Conservation (phyloP, 2,888 invertebrate species). For the Autographa pulchrina region DNA sequence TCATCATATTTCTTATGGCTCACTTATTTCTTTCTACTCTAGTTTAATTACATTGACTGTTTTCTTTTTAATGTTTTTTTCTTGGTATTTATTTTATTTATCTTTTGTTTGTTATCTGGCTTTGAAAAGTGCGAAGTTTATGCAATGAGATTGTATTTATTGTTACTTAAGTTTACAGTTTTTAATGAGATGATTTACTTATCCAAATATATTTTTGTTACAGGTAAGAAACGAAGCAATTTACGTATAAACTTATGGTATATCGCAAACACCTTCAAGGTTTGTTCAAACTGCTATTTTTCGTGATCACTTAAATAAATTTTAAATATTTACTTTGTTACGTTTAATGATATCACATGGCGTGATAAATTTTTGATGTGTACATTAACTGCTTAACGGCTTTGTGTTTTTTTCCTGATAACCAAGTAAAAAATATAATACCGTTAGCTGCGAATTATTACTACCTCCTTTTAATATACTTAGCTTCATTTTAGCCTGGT, state of each 20-base stretch:
- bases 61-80: background rate
- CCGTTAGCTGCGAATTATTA: background rate
- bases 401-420: constrained; percentile 19
- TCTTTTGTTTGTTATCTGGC: too few relatives aligned
- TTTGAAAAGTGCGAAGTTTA: too few relatives aligned
- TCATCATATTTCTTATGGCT: constrained; percentile 34
- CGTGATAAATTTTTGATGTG: constrained; percentile 28
- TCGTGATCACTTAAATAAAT: constrained; percentile 75
- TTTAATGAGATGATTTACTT: constrained; percentile 18
- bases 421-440: background rate
- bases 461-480: background rate
- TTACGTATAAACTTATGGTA: constrained; percentile 50
- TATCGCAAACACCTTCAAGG: constrained; percentile 64
- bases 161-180: background rate
- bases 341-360: constrained; percentile 40
- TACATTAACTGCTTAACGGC: constrained; percentile 14
- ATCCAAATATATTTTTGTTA: constrained; percentile 65
- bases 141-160: background rate
- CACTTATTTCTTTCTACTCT: constrained; percentile 22
- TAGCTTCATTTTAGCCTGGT: background rate
- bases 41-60: background rate
- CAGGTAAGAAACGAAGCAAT: constrained; percentile 74
- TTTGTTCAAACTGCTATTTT: constrained; percentile 64
- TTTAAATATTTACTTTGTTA: constrained; percentile 59
- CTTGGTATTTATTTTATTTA: constrained; percentile 16